Conservation (phyloP, 2,888 invertebrate species). For the Andrena fulva region DNA sequence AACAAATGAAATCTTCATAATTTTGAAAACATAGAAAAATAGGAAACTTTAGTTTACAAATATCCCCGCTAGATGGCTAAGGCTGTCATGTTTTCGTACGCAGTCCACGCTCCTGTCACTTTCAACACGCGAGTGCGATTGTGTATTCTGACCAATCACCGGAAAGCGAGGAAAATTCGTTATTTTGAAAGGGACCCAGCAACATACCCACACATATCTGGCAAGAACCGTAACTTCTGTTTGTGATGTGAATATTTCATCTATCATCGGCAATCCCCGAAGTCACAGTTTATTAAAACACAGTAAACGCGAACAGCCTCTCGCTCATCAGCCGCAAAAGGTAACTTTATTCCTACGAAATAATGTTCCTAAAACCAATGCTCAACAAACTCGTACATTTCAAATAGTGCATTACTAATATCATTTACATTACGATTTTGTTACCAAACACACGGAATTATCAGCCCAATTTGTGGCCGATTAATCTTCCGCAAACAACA, state of each 20-base stretch:
- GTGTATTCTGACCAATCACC: conserved; percentile 36
- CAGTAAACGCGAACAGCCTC: background rate
- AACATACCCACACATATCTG: background rate
- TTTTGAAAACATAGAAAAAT: too few species aligned
- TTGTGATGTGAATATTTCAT: conserved; percentile 8
- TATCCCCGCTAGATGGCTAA: too few species aligned
- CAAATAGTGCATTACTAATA: background rate
- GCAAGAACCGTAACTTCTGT: background rate
- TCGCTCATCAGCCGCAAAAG: background rate
- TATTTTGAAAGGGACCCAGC: conserved; percentile 45
- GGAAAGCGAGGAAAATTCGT: conserved; percentile 42
- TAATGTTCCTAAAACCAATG: background rate
- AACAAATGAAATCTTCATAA: too few species aligned
- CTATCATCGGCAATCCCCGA: background rate
- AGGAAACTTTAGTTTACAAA: too few species aligned
- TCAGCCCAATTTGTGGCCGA: background rate
- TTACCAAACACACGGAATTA: background rate
- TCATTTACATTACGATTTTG: background rate
- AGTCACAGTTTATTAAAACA: background rate
- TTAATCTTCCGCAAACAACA: background rate
- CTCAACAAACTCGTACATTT: background rate
- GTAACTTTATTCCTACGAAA: background rate
- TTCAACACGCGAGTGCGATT: background rate
- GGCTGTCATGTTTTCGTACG: too few species aligned
- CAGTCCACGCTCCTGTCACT: background rate